Evolutionary conservation across 2,888 invertebrate species (phyloP), one percentile per base, ranked within the genome.

Genomic region (Parochlus steinenii): DNA sequence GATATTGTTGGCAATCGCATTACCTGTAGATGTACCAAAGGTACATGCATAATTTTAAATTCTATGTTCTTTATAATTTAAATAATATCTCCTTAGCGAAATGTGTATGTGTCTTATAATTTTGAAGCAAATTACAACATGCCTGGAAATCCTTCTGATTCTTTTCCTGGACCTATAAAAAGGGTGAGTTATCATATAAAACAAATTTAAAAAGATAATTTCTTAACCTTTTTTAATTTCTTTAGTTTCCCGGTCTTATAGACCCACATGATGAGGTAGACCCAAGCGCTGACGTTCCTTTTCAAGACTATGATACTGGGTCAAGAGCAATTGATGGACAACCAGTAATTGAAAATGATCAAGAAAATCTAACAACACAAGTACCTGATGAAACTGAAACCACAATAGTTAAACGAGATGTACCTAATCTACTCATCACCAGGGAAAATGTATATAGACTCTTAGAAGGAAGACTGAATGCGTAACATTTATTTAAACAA

Each of bases 81-180:
- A 0, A 51, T 75, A 4, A 69, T 69, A 42, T 59, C 71, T 3
- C 69, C 68, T 0, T 23, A 68, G 39, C 67, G 67, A 42, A 69
- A 69, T 45, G 66, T 74, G 6, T 73, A 72, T 45, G 54, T 75
- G 7, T 71, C 74, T 0, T 71, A 71, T 51, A 74, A 74, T 53
- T 70, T 74, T 46, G 74, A 74, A 46, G 65, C 69, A 0, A 68
- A 66, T 47, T 74, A 72, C 54, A 48, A 47, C 23, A 30, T 36
- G 24, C 24, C 36, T 6, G 25, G 14, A 14, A 8, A 16, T 3
- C 27, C 33, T 14, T 4, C 12, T 3, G 33, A 33, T 6, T 26
- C 36, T 3, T 11, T 29, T 23, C 36, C 36, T n/a, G 36, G 36
- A 16, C 30, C 29, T 4, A 17, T n/a, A n/a, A n/a, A n/a, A n/a